phyloP scores from a whole-genome alignment of 2,797 vertebrate species.

The Labeo calbasu region DNA sequence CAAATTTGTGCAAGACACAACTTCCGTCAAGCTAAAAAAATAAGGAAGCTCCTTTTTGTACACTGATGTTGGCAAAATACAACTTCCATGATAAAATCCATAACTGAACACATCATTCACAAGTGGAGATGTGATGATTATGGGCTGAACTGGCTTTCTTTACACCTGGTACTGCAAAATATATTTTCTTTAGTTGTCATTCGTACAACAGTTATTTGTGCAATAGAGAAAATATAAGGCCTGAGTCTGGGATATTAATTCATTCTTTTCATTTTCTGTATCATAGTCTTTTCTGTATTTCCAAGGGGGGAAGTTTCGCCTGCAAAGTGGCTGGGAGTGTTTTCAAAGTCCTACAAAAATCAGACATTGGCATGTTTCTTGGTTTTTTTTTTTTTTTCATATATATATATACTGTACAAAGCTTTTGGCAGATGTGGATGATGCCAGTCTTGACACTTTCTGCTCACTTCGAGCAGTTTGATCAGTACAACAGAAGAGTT shows the following conservation, averaged over 20 bases:
- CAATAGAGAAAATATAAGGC: constrained; percentile 99
- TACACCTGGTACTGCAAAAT: constrained; percentile 99
- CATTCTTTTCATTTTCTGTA: constrained; percentile 76
- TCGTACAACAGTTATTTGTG: constrained; percentile 98
- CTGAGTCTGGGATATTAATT: constrained; percentile 99
- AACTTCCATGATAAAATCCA: constrained; percentile 83
- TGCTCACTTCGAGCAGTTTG: constrained; percentile 64
- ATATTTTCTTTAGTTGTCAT: constrained; percentile 98
- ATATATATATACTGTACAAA: constrained; percentile 61
- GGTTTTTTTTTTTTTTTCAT: constrained; percentile 55
- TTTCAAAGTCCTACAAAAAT: constrained; percentile 68
- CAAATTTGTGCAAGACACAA: constrained; percentile 87
- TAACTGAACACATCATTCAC: constrained; percentile 86
- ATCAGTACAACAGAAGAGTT: constrained; percentile 56
- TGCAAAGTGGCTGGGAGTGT: constrained; percentile 65
- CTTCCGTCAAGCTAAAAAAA: constrained; percentile 70
- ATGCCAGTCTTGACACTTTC: constrained; percentile 60
- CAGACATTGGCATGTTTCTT: constrained; percentile 53
- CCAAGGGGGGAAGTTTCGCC: constrained; percentile 67
- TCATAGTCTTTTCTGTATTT: constrained; percentile 46
- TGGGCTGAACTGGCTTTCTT: constrained; percentile 83
- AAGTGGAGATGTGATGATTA: constrained; percentile 84
- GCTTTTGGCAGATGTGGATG: constrained; percentile 57
- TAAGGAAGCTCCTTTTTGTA: constrained; percentile 62
- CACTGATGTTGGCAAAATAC: constrained; percentile 69